A percentile compares a stretch with the other conserved stretches of the same genome.
Evolutionary conservation across 2,888 invertebrate genomes (phyloP).

Genomic region (Patella depressa): DNA sequence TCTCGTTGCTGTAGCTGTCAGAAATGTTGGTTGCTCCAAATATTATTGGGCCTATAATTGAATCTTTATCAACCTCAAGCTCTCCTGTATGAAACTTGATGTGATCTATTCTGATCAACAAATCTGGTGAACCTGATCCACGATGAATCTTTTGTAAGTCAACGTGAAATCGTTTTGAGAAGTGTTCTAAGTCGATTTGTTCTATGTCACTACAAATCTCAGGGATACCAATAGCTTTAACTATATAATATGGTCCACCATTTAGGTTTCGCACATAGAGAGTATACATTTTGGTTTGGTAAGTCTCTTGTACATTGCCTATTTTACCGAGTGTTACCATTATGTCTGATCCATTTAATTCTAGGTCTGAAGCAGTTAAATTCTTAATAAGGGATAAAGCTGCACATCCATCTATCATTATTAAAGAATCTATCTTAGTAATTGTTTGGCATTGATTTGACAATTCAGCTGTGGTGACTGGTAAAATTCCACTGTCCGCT

Average conservation of each 20-base stretch:
- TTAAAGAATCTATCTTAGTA: background rate
- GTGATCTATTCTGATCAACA: background rate
- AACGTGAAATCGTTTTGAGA: background rate
- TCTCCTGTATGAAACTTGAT: background rate
- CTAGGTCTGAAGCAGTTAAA: background rate
- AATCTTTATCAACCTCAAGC: background rate
- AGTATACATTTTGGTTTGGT: background rate
- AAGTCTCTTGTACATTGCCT: background rate
- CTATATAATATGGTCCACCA: conserved; percentile 5
- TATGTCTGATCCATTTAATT: background rate
- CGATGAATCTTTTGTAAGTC: background rate
- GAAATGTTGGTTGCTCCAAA: background rate
- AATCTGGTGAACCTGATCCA: conserved; percentile 8
- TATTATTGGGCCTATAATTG: conserved; percentile 7
- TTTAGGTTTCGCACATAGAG: background rate
- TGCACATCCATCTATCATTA: background rate
- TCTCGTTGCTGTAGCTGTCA: background rate
- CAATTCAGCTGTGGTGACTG: conserved; percentile 2
- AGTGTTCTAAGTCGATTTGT: background rate
- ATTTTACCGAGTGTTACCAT: conserved; percentile 9
- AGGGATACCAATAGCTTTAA: conserved; percentile 8
- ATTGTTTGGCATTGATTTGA: background rate
- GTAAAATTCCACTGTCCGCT: background rate
- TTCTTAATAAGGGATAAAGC: background rate
- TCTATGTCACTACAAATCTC: conserved; percentile 6